Evolutionary conservation across 2,797 vertebrate genomes (phyloP).

Genomic region (Microchirus variegatus): DNA sequence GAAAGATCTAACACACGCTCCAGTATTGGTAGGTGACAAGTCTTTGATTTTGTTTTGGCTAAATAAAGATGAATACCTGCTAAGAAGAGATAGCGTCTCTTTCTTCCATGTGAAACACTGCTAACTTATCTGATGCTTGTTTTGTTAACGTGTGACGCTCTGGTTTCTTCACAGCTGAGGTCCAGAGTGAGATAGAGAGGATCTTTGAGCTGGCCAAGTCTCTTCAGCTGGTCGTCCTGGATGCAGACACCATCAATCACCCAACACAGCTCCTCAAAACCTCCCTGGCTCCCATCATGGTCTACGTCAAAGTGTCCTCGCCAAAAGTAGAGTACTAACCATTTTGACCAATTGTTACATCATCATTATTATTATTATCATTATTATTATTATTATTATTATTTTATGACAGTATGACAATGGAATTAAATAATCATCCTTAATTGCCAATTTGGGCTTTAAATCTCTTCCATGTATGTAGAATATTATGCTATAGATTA

Average conservation of each 20-base stretch:
- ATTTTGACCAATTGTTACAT: too few relatives aligned
- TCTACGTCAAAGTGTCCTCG: slow-evolving; percentile 97
- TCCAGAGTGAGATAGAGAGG: slow-evolving; percentile 96
- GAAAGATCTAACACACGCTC: slow-evolving; percentile 94
- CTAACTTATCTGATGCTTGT: slow-evolving; percentile 4
- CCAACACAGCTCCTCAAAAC: slow-evolving; percentile 95
- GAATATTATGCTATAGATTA: neutral
- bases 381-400: too few relatives aligned
- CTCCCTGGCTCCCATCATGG: slow-evolving; percentile 93
- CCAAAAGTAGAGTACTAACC: slow-evolving; percentile 85
- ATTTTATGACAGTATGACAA: neutral
- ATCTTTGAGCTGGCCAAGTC: slow-evolving; percentile 97
- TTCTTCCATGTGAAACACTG: slow-evolving; percentile 8
- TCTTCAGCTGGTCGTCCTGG: slow-evolving; percentile 93
- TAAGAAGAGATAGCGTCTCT: slow-evolving; percentile 46
- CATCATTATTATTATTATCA: too few relatives aligned
- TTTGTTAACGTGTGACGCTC: neutral
- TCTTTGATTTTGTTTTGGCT: slow-evolving; percentile 39
- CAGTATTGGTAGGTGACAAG: slow-evolving; percentile 88
- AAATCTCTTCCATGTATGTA: neutral
- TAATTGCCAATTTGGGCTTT: neutral
- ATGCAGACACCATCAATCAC: slow-evolving; percentile 97
- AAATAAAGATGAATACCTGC: slow-evolving; percentile 49
- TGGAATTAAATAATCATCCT: too few relatives aligned
- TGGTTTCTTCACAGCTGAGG: slow-evolving; percentile 84